A percentile compares a stretch with the other conserved stretches of the same genome.
Evolutionary conservation across 2,888 invertebrate genomes (phyloP).

Genomic region (Lagria hirta): DNA sequence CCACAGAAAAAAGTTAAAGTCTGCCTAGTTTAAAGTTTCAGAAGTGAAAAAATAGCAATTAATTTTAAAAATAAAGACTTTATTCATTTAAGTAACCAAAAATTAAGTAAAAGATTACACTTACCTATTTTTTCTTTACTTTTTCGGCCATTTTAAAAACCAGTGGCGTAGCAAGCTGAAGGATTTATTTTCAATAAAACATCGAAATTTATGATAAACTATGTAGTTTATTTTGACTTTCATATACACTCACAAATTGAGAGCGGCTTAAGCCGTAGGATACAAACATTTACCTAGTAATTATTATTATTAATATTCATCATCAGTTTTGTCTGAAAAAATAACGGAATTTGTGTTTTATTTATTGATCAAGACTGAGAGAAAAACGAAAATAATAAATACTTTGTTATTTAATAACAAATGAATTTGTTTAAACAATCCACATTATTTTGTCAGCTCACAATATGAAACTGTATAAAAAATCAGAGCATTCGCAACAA

Average conservation of each 20-base stretch:
- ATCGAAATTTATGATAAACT: conserved; percentile 54
- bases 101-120: no score
- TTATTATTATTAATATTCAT: conserved; percentile 59
- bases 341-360: conserved; percentile 46
- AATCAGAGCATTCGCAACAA: conserved; percentile 31
- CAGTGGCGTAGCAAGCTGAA: no score
- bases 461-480: conserved; percentile 32
- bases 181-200: no score
- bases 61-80: no score
- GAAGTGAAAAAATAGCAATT: no score
- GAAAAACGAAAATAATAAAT: conserved; percentile 19
- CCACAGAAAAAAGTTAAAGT: no score
- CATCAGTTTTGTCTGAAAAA: conserved; percentile 45
- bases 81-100: no score
- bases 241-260: conserved; percentile 59
- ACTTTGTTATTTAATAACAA: conserved; percentile 11
- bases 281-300: conserved; percentile 59
- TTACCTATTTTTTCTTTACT: no score
- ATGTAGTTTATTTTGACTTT: conserved; percentile 59
- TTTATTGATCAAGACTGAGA: conserved; percentile 9
- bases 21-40: no score
- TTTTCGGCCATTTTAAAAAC: no score
- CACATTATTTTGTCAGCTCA: conserved; percentile 30
- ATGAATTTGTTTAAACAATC: conserved; percentile 32
- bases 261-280: conserved; percentile 58